A percentile compares a stretch with the other conserved stretches of the same genome.
Evolutionary conservation across 2,888 invertebrate genomes (phyloP).

Genomic region (Hymenopus coronatus): DNA sequence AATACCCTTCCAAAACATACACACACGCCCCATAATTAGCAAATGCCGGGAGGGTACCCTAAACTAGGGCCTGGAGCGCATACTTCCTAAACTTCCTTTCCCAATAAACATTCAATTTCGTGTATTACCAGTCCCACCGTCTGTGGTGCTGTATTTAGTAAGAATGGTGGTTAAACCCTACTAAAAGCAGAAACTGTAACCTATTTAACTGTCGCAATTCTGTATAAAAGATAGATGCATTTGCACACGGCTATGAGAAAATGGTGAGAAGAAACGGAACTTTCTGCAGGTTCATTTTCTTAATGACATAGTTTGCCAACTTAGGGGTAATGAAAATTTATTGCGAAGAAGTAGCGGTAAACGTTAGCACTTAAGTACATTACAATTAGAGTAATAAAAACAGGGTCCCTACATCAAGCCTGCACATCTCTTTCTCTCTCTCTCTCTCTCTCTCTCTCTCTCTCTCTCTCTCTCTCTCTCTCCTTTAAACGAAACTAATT

Average conservation of each 20-base stretch:
- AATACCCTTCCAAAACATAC: too few relatives aligned
- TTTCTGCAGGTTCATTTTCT: not conserved
- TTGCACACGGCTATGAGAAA: not conserved
- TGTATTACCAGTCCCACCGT: too few relatives aligned
- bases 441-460: not conserved
- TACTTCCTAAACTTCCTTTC: too few relatives aligned
- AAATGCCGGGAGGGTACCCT: too few relatives aligned
- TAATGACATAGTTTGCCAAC: not conserved
- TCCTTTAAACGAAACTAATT: not conserved
- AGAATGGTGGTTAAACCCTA: too few relatives aligned
- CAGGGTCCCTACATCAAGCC: not conserved
- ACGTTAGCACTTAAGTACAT: not conserved
- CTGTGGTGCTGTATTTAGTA: too few relatives aligned
- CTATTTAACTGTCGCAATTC: not conserved
- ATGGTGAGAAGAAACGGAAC: not conserved
- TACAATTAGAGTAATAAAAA: not conserved
- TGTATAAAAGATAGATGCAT: not conserved
- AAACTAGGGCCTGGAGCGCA: too few relatives aligned
- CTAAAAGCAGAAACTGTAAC: too few relatives aligned
- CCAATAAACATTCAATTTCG: too few relatives aligned
- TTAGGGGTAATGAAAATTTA: not conserved
- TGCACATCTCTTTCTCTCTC: not conserved
- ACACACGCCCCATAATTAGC: too few relatives aligned
- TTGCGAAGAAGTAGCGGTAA: not conserved
- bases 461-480: not conserved